Evolutionary conservation across 2,888 invertebrate genomes (phyloP).

Genomic region (Cheilosia scutellata): DNA sequence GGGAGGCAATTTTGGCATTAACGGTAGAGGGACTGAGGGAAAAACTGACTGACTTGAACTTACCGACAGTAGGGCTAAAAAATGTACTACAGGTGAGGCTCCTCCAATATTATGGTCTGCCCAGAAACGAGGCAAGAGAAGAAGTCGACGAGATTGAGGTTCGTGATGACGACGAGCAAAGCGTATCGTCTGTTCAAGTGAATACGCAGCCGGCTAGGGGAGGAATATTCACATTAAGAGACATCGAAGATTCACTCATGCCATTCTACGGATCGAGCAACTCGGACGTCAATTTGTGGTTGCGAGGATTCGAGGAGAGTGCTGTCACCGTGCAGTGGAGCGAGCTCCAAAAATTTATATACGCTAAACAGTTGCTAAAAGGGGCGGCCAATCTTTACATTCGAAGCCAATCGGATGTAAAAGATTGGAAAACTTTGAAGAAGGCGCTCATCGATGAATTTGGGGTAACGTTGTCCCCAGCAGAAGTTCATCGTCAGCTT

Average conservation of each 20-base stretch:
- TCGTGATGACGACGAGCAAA: neutral
- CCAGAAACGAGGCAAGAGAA: neutral
- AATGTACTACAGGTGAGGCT: neutral
- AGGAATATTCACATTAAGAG: constrained; percentile 33
- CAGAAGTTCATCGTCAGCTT: constrained; percentile 43
- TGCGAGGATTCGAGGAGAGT: constrained; percentile 34
- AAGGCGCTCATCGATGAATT: constrained; percentile 41
- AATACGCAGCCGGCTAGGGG: neutral
- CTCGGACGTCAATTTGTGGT: constrained; percentile 31
- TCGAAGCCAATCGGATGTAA: constrained; percentile 40
- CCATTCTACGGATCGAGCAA: constrained; percentile 2
- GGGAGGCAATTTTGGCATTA: constrained; percentile 7
- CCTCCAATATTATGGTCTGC: neutral
- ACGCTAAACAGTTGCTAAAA: constrained; percentile 43
- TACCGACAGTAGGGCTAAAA: constrained; percentile 1
- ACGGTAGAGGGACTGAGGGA: neutral
- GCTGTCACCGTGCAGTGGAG: constrained; percentile 27
- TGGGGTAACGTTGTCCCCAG: constrained; percentile 32
- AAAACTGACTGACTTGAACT: no score
- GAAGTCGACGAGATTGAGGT: neutral
- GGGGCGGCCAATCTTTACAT: constrained; percentile 47
- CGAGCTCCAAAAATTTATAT: constrained; percentile 24
- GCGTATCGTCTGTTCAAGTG: neutral
- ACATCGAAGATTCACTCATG: constrained; percentile 28
- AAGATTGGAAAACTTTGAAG: constrained; percentile 56